Evolutionary conservation across 37 sponge, comb jelly and placozoan species (phyloP), one percentile per base, ranked within the genome.

Genomic region (Amphimedon queenslandica): DNA sequence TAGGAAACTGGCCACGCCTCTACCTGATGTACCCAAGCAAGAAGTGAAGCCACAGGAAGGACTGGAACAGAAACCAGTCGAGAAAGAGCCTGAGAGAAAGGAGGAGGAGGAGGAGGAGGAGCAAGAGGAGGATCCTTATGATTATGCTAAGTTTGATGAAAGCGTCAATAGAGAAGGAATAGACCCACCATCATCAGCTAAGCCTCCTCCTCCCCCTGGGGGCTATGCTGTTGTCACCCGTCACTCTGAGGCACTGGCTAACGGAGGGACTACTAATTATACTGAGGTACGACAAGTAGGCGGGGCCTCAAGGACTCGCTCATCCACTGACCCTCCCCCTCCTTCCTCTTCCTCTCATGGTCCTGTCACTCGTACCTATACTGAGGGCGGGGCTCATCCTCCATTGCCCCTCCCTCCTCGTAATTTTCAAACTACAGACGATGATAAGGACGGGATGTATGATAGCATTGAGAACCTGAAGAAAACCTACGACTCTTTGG

Each of bases 401-500:
- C 85, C 80, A 20, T 69, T 78, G 10, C 80, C 85, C 21, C 55
- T 24, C 21, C 58, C 79, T 27, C 85, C 85, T 0, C 18, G 34
- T 0, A 42, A 69, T 25, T 1, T 24, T 23, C 36, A 18, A 2
- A 23, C 21, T 3, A 20, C 30, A 25, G 39, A 37, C 4, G 47
- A 56, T 21, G 64, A 63, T 1, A 57, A 70, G 1, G 42, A 63
- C 24, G 69, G 29, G 18, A 67, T 65, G 53, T 84, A 77, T 35
- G 84, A 83, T 36, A 76, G 57, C 32, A 76, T 83, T 29, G 63
- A 69, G n/a, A 1, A 55, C 5, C 40, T 37, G 35, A 70, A 82
- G 40, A 39, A 69, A 23, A 5, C 78, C 31, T 84, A 84, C 39
- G 85, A 84, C 13, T 78, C 79, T 0, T 58, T 84, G 18, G 74